These are phyloP conservation scores for Apistogramma diplotaenia DNA, from an alignment of 2,113 vertebrate species.

Conservation along the genomic window DNA sequence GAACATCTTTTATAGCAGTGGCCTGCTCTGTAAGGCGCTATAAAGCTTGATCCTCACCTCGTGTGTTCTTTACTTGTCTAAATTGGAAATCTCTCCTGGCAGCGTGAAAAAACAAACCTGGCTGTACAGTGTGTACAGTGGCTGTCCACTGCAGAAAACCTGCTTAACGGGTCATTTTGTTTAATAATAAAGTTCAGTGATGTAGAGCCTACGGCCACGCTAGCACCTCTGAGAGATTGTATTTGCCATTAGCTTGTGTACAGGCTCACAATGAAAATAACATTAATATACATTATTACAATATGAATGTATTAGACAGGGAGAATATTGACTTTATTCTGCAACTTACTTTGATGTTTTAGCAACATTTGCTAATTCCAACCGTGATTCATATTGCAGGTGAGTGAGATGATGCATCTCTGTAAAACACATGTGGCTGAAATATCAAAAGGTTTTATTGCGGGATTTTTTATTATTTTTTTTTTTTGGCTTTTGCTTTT, in stretches of 20 bases:
- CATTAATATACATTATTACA: not conserved
- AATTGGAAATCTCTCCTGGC: not conserved
- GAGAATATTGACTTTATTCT: not conserved
- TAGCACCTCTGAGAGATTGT: not conserved
- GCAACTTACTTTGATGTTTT: not conserved
- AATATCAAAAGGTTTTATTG: not conserved
- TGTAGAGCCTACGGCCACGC: accelerated
- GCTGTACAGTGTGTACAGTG: not conserved
- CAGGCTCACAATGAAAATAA: not conserved
- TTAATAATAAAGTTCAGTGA: not conserved
- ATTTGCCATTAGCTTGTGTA: not conserved
- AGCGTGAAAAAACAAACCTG: not conserved
- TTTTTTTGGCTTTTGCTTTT: no score
- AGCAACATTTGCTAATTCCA: not conserved
- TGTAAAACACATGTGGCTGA: not conserved
- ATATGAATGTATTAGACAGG: no score
- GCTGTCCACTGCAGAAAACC: not conserved
- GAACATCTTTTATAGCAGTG: not conserved
- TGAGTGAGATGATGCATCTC: not conserved
- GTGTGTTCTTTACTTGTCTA: not conserved
- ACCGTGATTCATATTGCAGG: not conserved
- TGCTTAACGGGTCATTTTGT: not conserved
- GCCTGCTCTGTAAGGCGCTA: not conserved
- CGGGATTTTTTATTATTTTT: no score
- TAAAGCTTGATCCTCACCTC: not conserved